Evolutionary conservation across 1,140 invertebrate genomes (phyloP), one percentile per base, ranked within the genome.

Genomic region (Drosophila obscura): DNA sequence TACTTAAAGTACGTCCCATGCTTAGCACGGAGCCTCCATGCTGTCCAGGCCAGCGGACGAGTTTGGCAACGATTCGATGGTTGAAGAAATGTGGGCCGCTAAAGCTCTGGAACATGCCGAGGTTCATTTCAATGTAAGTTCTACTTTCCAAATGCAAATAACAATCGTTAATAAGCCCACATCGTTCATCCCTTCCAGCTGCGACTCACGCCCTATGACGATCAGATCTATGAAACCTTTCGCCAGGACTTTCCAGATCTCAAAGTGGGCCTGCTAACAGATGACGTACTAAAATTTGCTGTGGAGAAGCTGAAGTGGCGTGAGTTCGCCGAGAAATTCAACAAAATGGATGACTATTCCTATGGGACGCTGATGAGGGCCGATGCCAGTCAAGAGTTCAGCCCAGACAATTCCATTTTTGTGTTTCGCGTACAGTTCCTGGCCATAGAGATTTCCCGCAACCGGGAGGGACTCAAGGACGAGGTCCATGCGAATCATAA

Each of bases 121-220:
- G 93, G 94, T 98, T 55, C 97, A 99, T 93, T 99, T 98, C 88
- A 99, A n/a, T n/a, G n/a, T n/a, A n/a, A n/a, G n/a, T n/a, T n/a
- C n/a, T n/a, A n/a, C n/a, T n/a, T n/a, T n/a, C n/a, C n/a, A n/a
- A n/a, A n/a, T n/a, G n/a, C n/a, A n/a, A 15, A 45, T 39, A 5
- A 24, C 48, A 49, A 45, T 24, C 2, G 2, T 16, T 24, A 16
- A 46, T 41, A 2, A 97, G 97, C n/a, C n/a, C n/a, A n/a, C n/a
- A n/a, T n/a, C 9, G 96, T 98, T 4, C 96, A 98, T 91, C 96
- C 97, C 16, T 95, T 95, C 90, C 90, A 95, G 64, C 92, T 99
- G 9, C 95, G 94, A 88, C 93, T 99, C 6, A 98, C 97, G 2
- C 96, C 96, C 28, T 94, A 96, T 67, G 98, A 99, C 93, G 96